Conservation (phyloP, 2,888 invertebrate species). For the Plagodis dolabraria region DNA sequence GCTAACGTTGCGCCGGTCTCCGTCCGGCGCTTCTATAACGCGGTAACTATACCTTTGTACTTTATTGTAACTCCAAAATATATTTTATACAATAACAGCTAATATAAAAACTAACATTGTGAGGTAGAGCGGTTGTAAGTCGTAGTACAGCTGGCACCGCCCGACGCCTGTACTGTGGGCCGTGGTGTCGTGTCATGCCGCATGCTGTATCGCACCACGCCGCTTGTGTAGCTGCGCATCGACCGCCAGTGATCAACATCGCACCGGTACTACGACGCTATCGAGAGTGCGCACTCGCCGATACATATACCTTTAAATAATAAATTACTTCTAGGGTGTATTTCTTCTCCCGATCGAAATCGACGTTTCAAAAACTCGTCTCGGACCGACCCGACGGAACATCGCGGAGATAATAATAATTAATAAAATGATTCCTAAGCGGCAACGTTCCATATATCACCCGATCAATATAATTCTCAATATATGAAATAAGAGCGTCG, state of each 20-base stretch:
- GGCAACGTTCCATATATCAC: constrained; percentile 85
- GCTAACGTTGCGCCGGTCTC: constrained; percentile 69
- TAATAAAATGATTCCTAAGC: constrained; percentile 81
- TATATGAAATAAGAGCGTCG: constrained; percentile 81
- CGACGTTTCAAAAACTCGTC: constrained; percentile 83
- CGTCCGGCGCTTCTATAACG: constrained; percentile 64
- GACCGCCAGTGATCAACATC: constrained; percentile 20
- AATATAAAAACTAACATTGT: constrained; percentile 76
- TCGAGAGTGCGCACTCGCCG: constrained; percentile 71
- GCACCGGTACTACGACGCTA: constrained; percentile 72
- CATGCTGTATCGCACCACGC: constrained; percentile 16
- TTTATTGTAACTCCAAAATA: constrained; percentile 80
- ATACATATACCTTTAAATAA: constrained; percentile 78
- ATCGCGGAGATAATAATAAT: constrained; percentile 83
- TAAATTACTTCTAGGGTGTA: constrained; percentile 81
- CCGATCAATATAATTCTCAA: constrained; percentile 84
- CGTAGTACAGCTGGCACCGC: constrained; percentile 53
- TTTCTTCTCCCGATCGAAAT: constrained; percentile 84
- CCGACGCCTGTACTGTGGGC: constrained; percentile 10
- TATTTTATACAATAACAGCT: constrained; percentile 82
- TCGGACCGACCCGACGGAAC: constrained; percentile 81
- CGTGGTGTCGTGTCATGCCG: constrained; percentile 23
- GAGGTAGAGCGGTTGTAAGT: constrained; percentile 80
- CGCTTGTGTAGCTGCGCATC: constrained; percentile 19
- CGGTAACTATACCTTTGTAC: constrained; percentile 69